phyloP scores from a whole-genome alignment of 2,888 invertebrate species.

The Abscondita cerata region DNA sequence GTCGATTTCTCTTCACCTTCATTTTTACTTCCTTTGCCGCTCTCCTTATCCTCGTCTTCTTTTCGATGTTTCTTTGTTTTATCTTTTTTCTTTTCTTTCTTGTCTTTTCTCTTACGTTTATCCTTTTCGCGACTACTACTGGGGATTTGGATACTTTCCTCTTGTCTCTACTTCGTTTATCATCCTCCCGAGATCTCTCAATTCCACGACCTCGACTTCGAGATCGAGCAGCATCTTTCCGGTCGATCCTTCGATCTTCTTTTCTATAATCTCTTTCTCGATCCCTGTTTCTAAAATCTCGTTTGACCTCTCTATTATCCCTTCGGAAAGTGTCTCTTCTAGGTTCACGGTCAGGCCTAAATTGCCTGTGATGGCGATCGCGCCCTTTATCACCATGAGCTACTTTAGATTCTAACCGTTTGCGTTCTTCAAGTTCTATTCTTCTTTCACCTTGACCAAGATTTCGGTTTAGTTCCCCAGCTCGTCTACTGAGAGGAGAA shows the following conservation, averaged over 20 bases:
- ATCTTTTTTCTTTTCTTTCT: constrained; percentile 59
- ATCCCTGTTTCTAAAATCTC: constrained; percentile 38
- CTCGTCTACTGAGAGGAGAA: constrained; percentile 61
- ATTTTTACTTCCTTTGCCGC: constrained; percentile 52
- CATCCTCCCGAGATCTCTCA: constrained; percentile 36
- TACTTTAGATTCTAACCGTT: constrained; percentile 42
- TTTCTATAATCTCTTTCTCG: constrained; percentile 28
- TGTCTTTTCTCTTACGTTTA: constrained; percentile 46
- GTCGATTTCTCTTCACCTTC: constrained; percentile 47
- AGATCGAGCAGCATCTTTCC: constrained; percentile 38
- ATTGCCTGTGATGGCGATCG: constrained; percentile 30
- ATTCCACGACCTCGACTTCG: constrained; percentile 26
- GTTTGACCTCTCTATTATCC: constrained; percentile 48
- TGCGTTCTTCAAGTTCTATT: constrained; percentile 49
- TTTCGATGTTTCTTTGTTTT: constrained; percentile 50
- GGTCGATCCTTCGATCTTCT: constrained; percentile 23
- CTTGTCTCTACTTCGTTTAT: constrained; percentile 39
- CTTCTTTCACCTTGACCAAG: constrained; percentile 54
- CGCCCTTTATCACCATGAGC: constrained; percentile 44
- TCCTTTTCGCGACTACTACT: constrained; percentile 47
- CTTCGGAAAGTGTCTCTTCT: constrained; percentile 53
- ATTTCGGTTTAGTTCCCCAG: constrained; percentile 54
- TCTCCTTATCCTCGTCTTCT: constrained; percentile 49
- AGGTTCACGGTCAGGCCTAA: constrained; percentile 39
- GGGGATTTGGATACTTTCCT: constrained; percentile 42